Percentiles rank a stretch among this genome's conserved stretches.
Evolutionary conservation across 2,113 vertebrate species (phyloP).

Genomic region (Chaenogobius annularis): DNA sequence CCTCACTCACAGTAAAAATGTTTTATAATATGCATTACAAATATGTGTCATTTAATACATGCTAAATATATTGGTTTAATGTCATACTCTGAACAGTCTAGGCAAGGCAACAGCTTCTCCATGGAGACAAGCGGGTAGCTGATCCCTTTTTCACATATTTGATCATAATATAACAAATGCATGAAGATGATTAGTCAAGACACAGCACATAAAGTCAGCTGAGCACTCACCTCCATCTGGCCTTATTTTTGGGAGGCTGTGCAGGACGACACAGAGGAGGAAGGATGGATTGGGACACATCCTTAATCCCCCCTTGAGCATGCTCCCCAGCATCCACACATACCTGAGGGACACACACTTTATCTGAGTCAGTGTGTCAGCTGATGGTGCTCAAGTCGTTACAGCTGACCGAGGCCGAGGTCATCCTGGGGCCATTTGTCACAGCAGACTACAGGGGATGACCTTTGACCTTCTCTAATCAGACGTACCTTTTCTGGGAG

Average conservation of each 20-base stretch:
- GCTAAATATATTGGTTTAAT: not conserved
- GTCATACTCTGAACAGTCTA: too few relatives aligned
- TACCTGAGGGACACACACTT: constrained; percentile 74
- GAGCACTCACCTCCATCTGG: constrained; percentile 78
- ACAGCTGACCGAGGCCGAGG: constrained; percentile 9
- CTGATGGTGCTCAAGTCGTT: not conserved
- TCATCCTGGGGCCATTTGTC: constrained; percentile 8
- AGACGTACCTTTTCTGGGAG: constrained; percentile 86
- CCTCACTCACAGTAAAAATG: not conserved
- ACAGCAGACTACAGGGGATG: constrained; percentile 1
- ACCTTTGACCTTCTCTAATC: constrained; percentile 23
- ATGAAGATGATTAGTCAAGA: not conserved
- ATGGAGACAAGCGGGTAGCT: not conserved
- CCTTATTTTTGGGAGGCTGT: constrained; percentile 80
- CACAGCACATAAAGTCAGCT: not conserved
- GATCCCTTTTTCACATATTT: not conserved
- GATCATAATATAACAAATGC: too few relatives aligned
- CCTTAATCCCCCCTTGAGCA: constrained; percentile 82
- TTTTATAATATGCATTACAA: not conserved
- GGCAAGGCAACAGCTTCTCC: too few relatives aligned
- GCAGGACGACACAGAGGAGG: constrained; percentile 86
- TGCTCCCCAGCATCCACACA: constrained; percentile 84
- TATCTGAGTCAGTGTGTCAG: not conserved
- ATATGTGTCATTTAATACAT: not conserved
- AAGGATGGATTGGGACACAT: constrained; percentile 84